Conservation (phyloP, 2,797 vertebrate genomes). For the Lepus townsendii region DNA sequence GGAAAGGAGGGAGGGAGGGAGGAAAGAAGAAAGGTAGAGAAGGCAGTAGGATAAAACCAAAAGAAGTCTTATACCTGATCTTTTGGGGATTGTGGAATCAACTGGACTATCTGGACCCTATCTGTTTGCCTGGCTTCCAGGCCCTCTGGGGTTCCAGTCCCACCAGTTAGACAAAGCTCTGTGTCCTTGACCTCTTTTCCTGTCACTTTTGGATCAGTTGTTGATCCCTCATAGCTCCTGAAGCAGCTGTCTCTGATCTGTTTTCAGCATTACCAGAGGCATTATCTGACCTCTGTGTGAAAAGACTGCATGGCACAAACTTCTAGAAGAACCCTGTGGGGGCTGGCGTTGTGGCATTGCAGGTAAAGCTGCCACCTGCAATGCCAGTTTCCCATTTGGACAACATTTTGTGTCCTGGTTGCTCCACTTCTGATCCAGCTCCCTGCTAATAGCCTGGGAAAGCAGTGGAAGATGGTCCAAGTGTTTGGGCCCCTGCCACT, state of each 20-base stretch:
- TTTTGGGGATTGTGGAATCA: background rate
- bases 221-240: background rate
- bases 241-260: slow-evolving; percentile 28
- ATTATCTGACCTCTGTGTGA: slow-evolving; percentile 49
- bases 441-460: too few relatives aligned
- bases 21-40: background rate
- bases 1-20: too few relatives aligned
- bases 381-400: too few relatives aligned
- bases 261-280: background rate
- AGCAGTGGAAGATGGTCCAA: too few relatives aligned
- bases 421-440: too few relatives aligned
- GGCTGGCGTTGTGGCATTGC: too few relatives aligned
- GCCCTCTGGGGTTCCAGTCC: background rate
- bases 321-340: background rate
- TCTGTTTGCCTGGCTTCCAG: background rate
- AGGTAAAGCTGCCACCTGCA: too few relatives aligned
- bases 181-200: slow-evolving; percentile 38
- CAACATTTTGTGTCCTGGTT: too few relatives aligned
- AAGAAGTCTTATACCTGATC: background rate
- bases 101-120: background rate
- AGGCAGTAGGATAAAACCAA: slow-evolving; percentile 40
- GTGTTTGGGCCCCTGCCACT: too few relatives aligned
- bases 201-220: background rate
- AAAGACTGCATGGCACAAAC: background rate
- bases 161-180: background rate